These are phyloP conservation scores for Vanessa atalanta DNA, from an alignment of 1,140 invertebrate genomes.

Conservation along the genomic window DNA sequence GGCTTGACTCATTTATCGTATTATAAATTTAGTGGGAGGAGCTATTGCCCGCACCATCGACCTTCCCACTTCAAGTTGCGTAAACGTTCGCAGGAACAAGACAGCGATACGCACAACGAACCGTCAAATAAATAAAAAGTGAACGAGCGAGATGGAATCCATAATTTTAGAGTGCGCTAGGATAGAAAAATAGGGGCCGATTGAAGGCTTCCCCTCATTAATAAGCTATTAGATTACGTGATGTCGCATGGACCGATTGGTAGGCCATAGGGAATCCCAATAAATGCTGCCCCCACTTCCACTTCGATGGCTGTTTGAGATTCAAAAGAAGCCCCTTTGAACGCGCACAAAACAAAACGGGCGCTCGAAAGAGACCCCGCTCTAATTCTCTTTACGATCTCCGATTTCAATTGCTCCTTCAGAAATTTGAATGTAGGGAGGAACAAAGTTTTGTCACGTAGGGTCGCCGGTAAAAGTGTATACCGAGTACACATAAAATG, in stretches of 20 bases:
- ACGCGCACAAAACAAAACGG: constrained; percentile 73
- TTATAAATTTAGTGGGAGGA: constrained; percentile 78
- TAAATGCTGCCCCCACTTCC: constrained; percentile 77
- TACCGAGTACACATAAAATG: constrained; percentile 72
- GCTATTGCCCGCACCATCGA: constrained; percentile 55
- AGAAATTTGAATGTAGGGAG: constrained; percentile 80
- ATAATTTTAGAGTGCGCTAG: constrained; percentile 75
- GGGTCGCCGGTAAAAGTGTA: constrained; percentile 63
- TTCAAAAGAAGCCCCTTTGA: constrained; percentile 78
- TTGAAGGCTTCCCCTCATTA: constrained; percentile 76
- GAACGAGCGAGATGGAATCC: constrained; percentile 60
- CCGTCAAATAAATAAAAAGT: constrained; percentile 54
- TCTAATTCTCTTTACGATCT: constrained; percentile 80
- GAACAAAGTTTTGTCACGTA: constrained; percentile 80
- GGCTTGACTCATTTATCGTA: constrained; percentile 75
- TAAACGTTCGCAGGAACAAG: constrained; percentile 57
- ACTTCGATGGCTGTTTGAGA: constrained; percentile 74
- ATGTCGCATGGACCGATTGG: constrained; percentile 72
- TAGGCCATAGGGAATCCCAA: constrained; percentile 77
- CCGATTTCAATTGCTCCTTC: constrained; percentile 81
- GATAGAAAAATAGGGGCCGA: constrained; percentile 76
- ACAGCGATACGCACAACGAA: constrained; percentile 58
- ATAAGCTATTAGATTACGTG: constrained; percentile 80
- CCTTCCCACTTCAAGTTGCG: constrained; percentile 67
- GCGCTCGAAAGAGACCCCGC: constrained; percentile 74